Conservation (phyloP, 2,113 vertebrate genomes). For the Bagarius yarrelli region DNA sequence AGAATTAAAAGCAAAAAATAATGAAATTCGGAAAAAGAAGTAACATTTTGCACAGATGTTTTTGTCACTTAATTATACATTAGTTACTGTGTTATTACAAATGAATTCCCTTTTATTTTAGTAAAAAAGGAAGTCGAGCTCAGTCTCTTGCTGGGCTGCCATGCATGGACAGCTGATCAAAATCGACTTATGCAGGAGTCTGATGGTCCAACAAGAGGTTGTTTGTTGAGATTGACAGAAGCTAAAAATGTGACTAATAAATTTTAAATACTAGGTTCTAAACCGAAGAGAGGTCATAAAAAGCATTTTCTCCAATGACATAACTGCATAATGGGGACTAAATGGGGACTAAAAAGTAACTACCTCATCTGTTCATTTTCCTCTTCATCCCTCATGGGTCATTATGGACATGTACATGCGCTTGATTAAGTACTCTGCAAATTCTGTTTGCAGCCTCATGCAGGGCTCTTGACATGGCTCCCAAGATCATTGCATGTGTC, state of each 20-base stretch:
- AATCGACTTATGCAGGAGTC: background rate
- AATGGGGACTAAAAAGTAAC: conserved; percentile 11
- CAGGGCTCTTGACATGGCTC: conserved; percentile 34
- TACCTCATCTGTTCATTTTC: conserved; percentile 35
- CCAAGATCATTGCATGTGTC: conserved; percentile 4
- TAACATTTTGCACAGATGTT: background rate
- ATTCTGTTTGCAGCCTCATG: conserved; percentile 30
- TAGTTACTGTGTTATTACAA: background rate
- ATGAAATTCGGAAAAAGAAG: background rate
- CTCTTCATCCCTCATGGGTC: background rate
- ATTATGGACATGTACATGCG: conserved; percentile 20
- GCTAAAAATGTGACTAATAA: conserved; percentile 5
- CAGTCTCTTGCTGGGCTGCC: background rate
- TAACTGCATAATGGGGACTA: conserved; percentile 3
- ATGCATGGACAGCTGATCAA: background rate
- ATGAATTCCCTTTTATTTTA: background rate
- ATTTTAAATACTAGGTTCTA: conserved; percentile 11
- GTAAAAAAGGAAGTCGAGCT: background rate
- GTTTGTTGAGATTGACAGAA: conserved; percentile 11
- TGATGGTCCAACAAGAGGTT: background rate
- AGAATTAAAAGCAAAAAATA: too few species aligned
- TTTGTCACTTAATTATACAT: background rate
- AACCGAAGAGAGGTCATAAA: conserved; percentile 28
- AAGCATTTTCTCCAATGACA: background rate
- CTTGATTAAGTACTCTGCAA: conserved; percentile 33